phyloP scores from a whole-genome alignment of 2,797 vertebrate species.

The Hydrophis major region DNA sequence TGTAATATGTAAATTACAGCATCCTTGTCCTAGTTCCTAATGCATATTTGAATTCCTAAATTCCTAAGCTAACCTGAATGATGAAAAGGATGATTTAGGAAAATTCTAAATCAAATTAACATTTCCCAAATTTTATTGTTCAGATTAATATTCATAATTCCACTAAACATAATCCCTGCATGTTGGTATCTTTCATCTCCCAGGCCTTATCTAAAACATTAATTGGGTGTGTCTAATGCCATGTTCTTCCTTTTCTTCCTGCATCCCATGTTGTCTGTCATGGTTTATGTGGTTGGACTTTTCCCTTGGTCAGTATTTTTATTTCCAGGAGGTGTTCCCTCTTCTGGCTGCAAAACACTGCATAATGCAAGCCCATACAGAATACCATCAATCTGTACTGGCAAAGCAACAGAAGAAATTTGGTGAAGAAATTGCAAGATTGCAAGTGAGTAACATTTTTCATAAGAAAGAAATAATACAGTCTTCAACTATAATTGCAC shows the following conservation, averaged over 20 bases:
- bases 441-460: slow-evolving; percentile 81
- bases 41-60: slow-evolving; percentile 57
- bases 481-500: background rate
- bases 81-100: slow-evolving; percentile 57
- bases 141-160: slow-evolving; percentile 19
- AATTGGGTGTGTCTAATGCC: slow-evolving; percentile 75
- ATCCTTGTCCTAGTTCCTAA: slow-evolving; percentile 52
- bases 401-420: slow-evolving; percentile 97
- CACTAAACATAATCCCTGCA: slow-evolving; percentile 49
- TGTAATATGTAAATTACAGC: slow-evolving; percentile 13
- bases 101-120: background rate
- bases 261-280: slow-evolving; percentile 81
- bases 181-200: slow-evolving; percentile 50
- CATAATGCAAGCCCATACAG: slow-evolving; percentile 97
- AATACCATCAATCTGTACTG: slow-evolving; percentile 89
- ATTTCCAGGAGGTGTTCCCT: slow-evolving; percentile 99
- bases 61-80: slow-evolving; percentile 57
- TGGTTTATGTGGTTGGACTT: slow-evolving; percentile 85
- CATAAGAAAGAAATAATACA: background rate
- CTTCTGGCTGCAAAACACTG: slow-evolving; percentile 97
- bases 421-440: slow-evolving; percentile 93
- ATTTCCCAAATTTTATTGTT: slow-evolving; percentile 28
- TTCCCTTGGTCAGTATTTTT: slow-evolving; percentile 99
- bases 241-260: slow-evolving; percentile 79
- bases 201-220: slow-evolving; percentile 70